Conservation (phyloP, 30 jellyfish, hydroid and myxozoan genomes). For the Aurelia aurita region DNA sequence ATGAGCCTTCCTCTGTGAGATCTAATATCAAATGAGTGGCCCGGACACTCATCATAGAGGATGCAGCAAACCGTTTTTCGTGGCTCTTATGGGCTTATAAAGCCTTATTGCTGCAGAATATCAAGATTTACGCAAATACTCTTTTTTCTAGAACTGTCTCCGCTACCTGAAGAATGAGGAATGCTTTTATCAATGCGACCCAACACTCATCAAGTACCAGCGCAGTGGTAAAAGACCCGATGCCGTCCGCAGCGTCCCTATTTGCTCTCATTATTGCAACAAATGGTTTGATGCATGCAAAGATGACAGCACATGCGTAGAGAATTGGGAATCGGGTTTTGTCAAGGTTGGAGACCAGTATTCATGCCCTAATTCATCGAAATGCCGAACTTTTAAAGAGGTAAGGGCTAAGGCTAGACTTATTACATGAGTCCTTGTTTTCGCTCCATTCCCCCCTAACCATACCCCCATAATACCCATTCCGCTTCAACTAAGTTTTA, state of each 20-base stretch:
- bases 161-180: conserved; percentile 39
- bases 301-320: conserved; percentile 69
- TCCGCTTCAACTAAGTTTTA: too few relatives aligned
- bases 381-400: conserved; percentile 47
- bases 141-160: conserved; percentile 22
- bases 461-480: too few relatives aligned
- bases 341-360: conserved; percentile 40
- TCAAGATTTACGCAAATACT: too few relatives aligned
- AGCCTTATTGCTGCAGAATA: too few relatives aligned
- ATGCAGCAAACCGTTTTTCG: too few relatives aligned
- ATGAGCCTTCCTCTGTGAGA: too few relatives aligned
- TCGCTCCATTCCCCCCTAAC: too few relatives aligned
- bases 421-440: too few relatives aligned
- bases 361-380: conserved; percentile 51
- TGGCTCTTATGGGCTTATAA: too few relatives aligned
- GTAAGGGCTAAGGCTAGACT: too few relatives aligned
- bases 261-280: conserved; percentile 60
- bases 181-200: conserved; percentile 80
- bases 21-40: too few relatives aligned
- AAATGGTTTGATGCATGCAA: conserved; percentile 79
- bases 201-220: conserved; percentile 41
- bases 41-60: too few relatives aligned
- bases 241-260: conserved; percentile 59
- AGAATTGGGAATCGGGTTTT: conserved; percentile 54
- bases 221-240: conserved; percentile 19